Conservation (phyloP, 2,888 invertebrate species). For the Aquatica leii region DNA sequence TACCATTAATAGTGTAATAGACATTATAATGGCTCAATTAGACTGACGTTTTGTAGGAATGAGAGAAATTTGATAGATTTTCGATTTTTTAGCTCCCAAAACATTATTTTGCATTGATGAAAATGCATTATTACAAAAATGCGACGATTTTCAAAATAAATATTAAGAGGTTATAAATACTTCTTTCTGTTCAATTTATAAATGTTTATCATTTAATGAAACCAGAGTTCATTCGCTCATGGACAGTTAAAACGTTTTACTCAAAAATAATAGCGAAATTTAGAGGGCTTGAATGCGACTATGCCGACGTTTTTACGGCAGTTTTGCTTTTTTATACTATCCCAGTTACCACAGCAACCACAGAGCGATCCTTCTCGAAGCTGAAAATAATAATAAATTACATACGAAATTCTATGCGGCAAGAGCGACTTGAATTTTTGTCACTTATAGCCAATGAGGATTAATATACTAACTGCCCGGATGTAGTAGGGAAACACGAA, state of each 20-base stretch:
- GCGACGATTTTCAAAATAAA: constrained; percentile 1
- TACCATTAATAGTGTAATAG: neutral
- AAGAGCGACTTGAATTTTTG: neutral
- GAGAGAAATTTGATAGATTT: neutral
- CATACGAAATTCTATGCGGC: neutral
- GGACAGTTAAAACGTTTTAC: too few species aligned
- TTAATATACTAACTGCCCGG: too few species aligned
- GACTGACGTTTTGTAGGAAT: neutral
- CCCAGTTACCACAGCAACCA: neutral
- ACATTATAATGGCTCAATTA: neutral
- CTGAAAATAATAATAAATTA: constrained; percentile 1
- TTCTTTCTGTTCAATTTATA: too few species aligned
- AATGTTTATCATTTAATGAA: neutral
- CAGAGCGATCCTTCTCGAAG: neutral
- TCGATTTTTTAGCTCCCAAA: neutral
- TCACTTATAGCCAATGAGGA: neutral
- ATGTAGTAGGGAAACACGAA: too few species aligned
- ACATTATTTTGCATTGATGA: neutral
- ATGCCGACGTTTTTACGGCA: too few species aligned
- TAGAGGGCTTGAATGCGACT: too few species aligned
- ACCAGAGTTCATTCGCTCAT: neutral
- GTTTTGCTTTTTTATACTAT: neutral
- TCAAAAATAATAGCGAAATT: too few species aligned
- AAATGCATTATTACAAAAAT: neutral
- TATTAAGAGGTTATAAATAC: neutral